Base-by-base conservation (phyloP, 1,140 invertebrate genomes). In the Trichonephila clavipes region DNA sequence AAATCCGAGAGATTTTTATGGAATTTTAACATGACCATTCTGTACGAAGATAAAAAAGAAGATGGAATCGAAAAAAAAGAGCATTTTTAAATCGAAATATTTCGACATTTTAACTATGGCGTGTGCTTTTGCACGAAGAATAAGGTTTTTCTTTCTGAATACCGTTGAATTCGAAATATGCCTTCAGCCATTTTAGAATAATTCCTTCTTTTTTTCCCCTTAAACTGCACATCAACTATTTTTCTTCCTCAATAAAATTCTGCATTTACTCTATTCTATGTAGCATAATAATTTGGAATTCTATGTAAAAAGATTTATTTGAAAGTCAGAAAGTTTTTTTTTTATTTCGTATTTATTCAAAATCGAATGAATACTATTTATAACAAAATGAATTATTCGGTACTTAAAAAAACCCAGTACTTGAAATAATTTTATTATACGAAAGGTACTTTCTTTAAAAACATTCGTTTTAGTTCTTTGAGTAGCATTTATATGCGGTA, bases 221-320 rank as follows among this genome's bases (percentile, higher is more conserved):
- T 44, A 82, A 83, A 83, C 82, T n/a, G 40, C 21, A 7, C n/a
- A 83, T 83, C 44, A 8, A 58, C 8, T 44, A 14, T 51, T 12
- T 51, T n/a, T 19, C 21, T 83, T 83, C 16, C 82, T 58, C 82
- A 83, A 83, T 83, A 83, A 83, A 83, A 58, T 59, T 59, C 19
- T 51, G 16, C 44, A 58, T 83, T 83, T 83, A 28, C 82, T 24
- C 44, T 16, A 21, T 6, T 83, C 44, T 14, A n/a, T 59, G 19
- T 83, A 24, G 66, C 21, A 69, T 69, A 69, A 69, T 24, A 69
- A 21, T 58, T 44, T 28, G 44, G 44, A 40, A 24, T 24, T 83
- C 44, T 59, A 83, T 10, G n/a, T 59, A 44, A 83, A 83, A 83
- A 83, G 82, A 83, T 58, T 83, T 83, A 83, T 58, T 83, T n/a